These are phyloP conservation scores for Escarpia spicata DNA, from an alignment of 2,888 invertebrate species.

Conservation along the genomic window DNA sequence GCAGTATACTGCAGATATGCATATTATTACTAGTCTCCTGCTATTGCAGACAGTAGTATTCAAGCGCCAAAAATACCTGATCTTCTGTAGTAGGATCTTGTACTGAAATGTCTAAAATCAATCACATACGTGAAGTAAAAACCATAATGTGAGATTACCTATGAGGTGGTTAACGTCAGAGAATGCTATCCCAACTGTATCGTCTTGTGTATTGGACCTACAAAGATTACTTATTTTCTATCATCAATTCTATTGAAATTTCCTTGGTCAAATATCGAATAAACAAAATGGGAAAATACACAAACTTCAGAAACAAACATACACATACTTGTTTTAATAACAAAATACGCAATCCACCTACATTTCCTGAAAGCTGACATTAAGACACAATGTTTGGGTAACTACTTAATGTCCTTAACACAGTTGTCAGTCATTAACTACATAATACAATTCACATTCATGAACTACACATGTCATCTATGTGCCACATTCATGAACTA, in stretches of 20 bases:
- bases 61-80: too few relatives aligned
- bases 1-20: too few relatives aligned
- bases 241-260: background rate
- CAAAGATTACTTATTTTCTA: background rate
- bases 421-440: background rate
- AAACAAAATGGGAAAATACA: background rate
- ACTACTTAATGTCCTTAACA: background rate
- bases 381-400: background rate
- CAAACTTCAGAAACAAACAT: background rate
- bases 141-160: too few relatives aligned
- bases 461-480: too few relatives aligned
- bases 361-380: background rate
- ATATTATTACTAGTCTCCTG: too few relatives aligned
- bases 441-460: too few relatives aligned
- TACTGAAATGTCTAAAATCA: too few relatives aligned
- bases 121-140: too few relatives aligned
- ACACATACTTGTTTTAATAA: background rate
- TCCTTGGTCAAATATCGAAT: background rate
- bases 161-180: too few relatives aligned
- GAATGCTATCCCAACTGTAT: too few relatives aligned
- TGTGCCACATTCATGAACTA: background rate
- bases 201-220: background rate
- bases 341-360: background rate
- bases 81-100: too few relatives aligned
- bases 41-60: too few relatives aligned